Conservation (phyloP, 1,140 invertebrate genomes). For the Eupristina koningsbergeri region DNA sequence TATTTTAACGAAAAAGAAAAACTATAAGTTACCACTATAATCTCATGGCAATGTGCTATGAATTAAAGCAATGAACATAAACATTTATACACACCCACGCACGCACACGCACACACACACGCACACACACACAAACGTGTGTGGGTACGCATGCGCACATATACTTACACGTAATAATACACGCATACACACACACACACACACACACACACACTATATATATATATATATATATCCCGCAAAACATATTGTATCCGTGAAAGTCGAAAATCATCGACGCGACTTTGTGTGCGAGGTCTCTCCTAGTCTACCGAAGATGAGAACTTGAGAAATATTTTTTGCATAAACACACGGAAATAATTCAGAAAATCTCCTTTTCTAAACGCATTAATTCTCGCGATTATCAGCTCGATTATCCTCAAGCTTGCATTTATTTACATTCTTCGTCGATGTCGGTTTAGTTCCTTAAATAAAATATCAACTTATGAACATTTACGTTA, state of each 20-base stretch:
- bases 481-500: slow-evolving; percentile 2
- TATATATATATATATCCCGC: slow-evolving; percentile 11
- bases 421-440: slow-evolving; percentile 46
- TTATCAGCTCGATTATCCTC: slow-evolving; percentile 2
- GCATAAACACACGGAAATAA: background rate
- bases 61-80: slow-evolving; percentile 33
- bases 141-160: too few species aligned
- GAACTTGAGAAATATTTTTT: slow-evolving; percentile 31
- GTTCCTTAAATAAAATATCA: slow-evolving; percentile 31
- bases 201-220: too few species aligned
- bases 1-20: slow-evolving; percentile 27
- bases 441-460: slow-evolving; percentile 38
- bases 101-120: background rate
- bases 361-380: slow-evolving; percentile 18
- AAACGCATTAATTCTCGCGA: background rate
- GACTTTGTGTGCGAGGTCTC: slow-evolving; percentile 25
- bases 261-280: slow-evolving; percentile 37
- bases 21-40: slow-evolving; percentile 52
- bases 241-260: slow-evolving; percentile 41
- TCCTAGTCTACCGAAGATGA: background rate
- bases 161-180: background rate
- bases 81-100: background rate
- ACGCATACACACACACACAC: background rate
- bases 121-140: too few species aligned
- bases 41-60: slow-evolving; percentile 32